Evolutionary conservation across 2,888 invertebrate genomes (phyloP), one percentile per base, ranked within the genome.

Genomic region (Leptinotarsa tumamoca): DNA sequence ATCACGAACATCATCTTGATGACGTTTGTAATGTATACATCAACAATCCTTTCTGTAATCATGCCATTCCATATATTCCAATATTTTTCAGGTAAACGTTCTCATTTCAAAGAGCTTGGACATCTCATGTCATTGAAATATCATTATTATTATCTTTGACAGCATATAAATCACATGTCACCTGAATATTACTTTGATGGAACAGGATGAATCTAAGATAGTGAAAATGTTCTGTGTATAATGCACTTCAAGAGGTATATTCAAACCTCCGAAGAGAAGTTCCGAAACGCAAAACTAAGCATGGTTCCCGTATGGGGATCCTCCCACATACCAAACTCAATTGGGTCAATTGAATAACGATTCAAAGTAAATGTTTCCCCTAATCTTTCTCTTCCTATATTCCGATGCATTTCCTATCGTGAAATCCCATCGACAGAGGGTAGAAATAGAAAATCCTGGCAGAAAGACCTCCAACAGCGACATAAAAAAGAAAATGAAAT

Each of bases 401-500:
- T 14, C 23, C 27, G 27, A 27, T 58, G 23, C 58, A 58, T 58
- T 58, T 4, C 21, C 58, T 18, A 14, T 58, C 58, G 15, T 23
- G 23, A 23, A 23, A 13, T 21, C 58, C 58, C 23, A 23, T 23
- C 14, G 33, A 58, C 21, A 58, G 21, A 58, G 58, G 58, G 4
- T 23, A 4, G 58, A 14, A 21, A 21, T 23, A 58, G 58, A 15
- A 58, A 58, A 58, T 58, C 58, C 4, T 23, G 1, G 58, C 23
- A 58, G 15, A 58, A 58, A 58, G 15, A 14, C 58, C 58, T 58
- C 21, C 21, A 4, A 14, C 21, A 14, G 58, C 13, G 21, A 58
- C 23, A 58, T 58, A 58, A 15, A 58, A 58, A 15, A 13, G 58
- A 27, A 58, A 58, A 58, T 58, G 23, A 58, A 58, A 58, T 58